Evolutionary conservation across 2,797 vertebrate genomes (phyloP), one percentile per base, ranked within the genome.

Genomic region (Decapterus maruadsi): DNA sequence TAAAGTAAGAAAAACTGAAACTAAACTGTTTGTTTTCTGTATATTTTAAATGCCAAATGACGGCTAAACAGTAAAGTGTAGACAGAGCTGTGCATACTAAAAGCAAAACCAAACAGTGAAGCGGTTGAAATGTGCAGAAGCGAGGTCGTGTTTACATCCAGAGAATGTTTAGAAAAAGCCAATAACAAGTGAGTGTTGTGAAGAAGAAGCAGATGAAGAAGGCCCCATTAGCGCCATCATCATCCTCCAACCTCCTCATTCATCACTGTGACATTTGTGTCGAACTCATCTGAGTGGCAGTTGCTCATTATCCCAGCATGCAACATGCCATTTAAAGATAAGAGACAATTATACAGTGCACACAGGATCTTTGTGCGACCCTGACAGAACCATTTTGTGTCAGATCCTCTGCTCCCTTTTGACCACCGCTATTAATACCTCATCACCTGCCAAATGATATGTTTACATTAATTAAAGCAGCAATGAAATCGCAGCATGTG

Each of bases 381-480:
- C 36, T 46, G 81, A 68, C 66, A 16, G 14, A 57, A 46, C 31
- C 63, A 31, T 77, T 80, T 80, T 72, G 69, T 63, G 54, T 77
- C 20, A 57, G 51, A 64, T 78, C 61, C 57, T 55, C 46, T n/a
- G 66, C 66, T 68, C 66, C 73, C 60, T 48, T 75, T 62, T 80
- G 61, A 87, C 31, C 31, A 43, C 60, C 14, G 10, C 78, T 73
- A 84, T 87, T 82, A 90, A 88, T 78, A 77, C 77, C 77, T 90
- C 82, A 83, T 88, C 85, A 85, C 81, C 87, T 72, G 77, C 65
- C 62, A 77, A 87, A 83, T 87, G 67, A 85, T 60, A 81, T 79
- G 81, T 87, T 90, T 89, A 89, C 82, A 79, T 75, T 87, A 74
- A 90, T 91, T 88, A 87, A 72, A 74, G 65, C 51, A 56, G 73